Conservation (phyloP, 64 coral and sea anemone genomes). For the Pachyseris speciosa region DNA sequence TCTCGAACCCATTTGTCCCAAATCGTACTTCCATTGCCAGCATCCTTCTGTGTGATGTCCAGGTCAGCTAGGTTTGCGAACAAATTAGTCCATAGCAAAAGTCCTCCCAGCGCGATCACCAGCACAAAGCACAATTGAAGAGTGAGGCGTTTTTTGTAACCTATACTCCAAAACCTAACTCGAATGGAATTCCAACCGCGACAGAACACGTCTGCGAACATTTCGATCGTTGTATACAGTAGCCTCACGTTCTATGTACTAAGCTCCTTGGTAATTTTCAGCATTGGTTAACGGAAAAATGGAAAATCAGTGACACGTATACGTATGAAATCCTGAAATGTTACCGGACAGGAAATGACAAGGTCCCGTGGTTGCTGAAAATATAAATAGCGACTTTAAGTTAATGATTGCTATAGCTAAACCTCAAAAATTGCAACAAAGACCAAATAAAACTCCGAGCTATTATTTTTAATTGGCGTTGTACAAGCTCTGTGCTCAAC, state of each 20-base stretch:
- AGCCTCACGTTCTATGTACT: background rate
- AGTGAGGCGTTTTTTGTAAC: slow-evolving; percentile 60
- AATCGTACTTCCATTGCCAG: background rate
- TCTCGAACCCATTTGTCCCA: slow-evolving; percentile 57
- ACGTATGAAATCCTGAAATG: background rate
- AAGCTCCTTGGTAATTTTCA: background rate
- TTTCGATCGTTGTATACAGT: background rate
- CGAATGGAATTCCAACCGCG: slow-evolving; percentile 43
- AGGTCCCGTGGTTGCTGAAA: background rate
- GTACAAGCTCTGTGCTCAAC: no score
- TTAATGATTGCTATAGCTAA: background rate
- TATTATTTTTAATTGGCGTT: no score
- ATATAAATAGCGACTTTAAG: background rate
- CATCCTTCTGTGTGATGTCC: background rate
- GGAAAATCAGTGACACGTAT: background rate
- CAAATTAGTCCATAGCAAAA: slow-evolving; percentile 29
- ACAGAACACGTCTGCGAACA: background rate
- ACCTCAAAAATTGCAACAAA: background rate
- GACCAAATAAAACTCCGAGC: no score
- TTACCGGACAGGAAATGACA: background rate
- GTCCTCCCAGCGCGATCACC: background rate
- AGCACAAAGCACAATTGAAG: slow-evolving; percentile 15
- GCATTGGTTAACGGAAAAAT: background rate
- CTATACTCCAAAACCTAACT: slow-evolving; percentile 59
- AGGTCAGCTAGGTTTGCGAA: slow-evolving; percentile 47